Conservation (phyloP, 2,888 invertebrate species). For the Philaethria dido region DNA sequence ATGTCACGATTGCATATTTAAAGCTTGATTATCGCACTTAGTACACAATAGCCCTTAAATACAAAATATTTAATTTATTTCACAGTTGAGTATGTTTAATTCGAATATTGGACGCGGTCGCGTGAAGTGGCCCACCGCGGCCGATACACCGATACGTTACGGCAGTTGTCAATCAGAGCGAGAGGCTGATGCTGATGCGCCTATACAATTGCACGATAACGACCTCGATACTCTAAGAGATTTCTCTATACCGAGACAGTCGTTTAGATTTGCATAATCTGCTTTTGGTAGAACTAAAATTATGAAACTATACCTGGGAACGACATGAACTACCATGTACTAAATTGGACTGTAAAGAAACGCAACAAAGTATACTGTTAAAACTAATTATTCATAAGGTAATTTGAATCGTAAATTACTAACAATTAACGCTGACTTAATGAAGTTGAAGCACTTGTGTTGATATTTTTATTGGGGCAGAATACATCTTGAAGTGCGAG, state of each 20-base stretch:
- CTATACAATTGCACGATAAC: slow-evolving; percentile 67
- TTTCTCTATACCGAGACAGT: slow-evolving; percentile 43
- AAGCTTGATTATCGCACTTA: neutral
- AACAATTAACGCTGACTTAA: slow-evolving; percentile 38
- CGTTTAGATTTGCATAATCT: slow-evolving; percentile 41
- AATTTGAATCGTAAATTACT: slow-evolving; percentile 35
- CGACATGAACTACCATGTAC: slow-evolving; percentile 2
- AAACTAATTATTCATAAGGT: slow-evolving; percentile 23
- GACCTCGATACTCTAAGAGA: slow-evolving; percentile 60
- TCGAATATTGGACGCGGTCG: slow-evolving; percentile 57
- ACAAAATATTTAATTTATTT: neutral
- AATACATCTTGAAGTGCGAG: slow-evolving; percentile 10
- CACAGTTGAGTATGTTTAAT: slow-evolving; percentile 49
- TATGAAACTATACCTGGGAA: slow-evolving; percentile 31
- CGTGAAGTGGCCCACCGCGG: slow-evolving; percentile 55
- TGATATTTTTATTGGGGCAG: slow-evolving; percentile 24
- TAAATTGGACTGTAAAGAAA: slow-evolving; percentile 31
- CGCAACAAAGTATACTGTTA: slow-evolving; percentile 23
- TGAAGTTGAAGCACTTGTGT: slow-evolving; percentile 30
- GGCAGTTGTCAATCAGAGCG: slow-evolving; percentile 77
- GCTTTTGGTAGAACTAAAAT: slow-evolving; percentile 30
- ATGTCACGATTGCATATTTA: neutral
- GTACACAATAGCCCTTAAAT: neutral
- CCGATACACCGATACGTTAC: slow-evolving; percentile 66
- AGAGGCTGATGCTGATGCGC: slow-evolving; percentile 65